These are phyloP conservation scores for Charina bottae DNA, from an alignment of 2,113 vertebrate species.

Conservation along the genomic window DNA sequence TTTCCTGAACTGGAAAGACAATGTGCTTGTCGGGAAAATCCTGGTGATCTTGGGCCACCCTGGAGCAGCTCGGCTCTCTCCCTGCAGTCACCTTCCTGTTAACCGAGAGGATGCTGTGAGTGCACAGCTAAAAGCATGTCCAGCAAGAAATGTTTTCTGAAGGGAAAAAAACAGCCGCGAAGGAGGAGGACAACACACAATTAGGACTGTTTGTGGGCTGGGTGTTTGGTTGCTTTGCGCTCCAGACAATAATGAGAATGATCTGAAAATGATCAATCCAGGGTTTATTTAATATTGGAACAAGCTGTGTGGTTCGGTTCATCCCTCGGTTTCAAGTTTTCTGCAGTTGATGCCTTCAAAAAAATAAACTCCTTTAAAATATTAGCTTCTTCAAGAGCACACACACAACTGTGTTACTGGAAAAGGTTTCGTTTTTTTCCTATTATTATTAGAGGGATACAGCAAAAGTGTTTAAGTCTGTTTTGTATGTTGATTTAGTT, in stretches of 20 bases:
- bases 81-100: background rate
- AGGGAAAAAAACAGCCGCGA: background rate
- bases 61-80: background rate
- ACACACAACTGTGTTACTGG: rapidly evolving
- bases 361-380: background rate
- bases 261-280: rapidly evolving
- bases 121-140: background rate
- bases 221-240: background rate
- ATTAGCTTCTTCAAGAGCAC: too few species aligned
- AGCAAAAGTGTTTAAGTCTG: background rate
- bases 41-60: background rate
- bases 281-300: background rate
- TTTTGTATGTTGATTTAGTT: background rate
- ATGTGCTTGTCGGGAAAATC: background rate
- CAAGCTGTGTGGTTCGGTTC: background rate
- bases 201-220: background rate
- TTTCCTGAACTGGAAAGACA: background rate
- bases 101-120: background rate
- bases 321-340: rapidly evolving
- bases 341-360: background rate
- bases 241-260: background rate
- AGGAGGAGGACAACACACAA: background rate
- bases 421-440: rapidly evolving
- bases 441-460: background rate
- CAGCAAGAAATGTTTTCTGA: background rate